Evolutionary conservation across 2,888 invertebrate species (phyloP).

Genomic region (Protophormia terraenovae): DNA sequence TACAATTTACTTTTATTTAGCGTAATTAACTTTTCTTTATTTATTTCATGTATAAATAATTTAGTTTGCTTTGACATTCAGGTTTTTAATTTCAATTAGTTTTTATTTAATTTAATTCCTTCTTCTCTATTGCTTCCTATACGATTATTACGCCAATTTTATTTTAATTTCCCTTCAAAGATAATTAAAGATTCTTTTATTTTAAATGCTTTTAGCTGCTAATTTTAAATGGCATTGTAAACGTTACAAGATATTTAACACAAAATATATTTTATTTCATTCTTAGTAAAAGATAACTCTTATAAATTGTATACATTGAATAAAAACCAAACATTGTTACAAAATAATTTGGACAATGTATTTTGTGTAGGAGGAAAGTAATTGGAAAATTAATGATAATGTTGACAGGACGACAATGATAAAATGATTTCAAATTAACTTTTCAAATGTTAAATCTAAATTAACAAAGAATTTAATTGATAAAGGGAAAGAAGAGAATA

Average conservation of each 20-base stretch:
- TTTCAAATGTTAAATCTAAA: neutral
- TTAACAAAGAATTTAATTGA: neutral
- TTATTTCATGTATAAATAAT: neutral
- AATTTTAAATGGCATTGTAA: neutral
- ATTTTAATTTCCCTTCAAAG: neutral
- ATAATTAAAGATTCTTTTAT: conserved; percentile 17
- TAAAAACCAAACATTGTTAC: neutral
- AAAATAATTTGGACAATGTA: neutral
- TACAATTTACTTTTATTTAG: no score
- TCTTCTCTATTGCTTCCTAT: neutral
- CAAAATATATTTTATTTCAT: neutral
- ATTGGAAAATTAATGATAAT: conserved; percentile 6
- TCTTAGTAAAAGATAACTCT: no score
- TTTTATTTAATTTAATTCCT: neutral
- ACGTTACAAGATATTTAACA: neutral
- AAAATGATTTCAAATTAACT: neutral
- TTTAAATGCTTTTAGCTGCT: neutral
- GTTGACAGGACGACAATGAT: neutral
- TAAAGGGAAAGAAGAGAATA: neutral
- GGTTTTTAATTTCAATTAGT: neutral
- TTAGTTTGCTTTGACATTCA: neutral
- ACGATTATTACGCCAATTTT: neutral
- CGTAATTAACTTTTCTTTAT: no score
- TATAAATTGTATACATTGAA: neutral
- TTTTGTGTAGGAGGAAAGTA: neutral